These are phyloP conservation scores for Pseudomyrmex dendroicus DNA, from an alignment of 1,140 invertebrate species.

Conservation along the genomic window DNA sequence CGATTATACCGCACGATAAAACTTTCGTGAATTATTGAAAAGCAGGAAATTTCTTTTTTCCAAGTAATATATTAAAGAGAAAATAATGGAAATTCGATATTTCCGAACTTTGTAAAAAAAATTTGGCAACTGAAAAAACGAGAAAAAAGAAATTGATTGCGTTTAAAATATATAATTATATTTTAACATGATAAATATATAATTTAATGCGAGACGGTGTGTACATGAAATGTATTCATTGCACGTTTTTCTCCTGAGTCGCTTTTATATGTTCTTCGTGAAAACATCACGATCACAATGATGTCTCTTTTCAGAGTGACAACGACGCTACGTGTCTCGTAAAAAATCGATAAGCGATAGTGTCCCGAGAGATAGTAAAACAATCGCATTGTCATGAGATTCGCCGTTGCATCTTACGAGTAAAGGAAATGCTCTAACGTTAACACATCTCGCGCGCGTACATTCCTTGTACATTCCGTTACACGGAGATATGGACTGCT, in stretches of 20 bases:
- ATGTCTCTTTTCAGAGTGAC: conserved; percentile 38
- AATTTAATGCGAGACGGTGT: background rate
- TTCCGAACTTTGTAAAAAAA: background rate
- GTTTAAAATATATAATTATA: background rate
- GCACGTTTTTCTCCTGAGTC: conserved; percentile 14
- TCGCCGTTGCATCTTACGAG: background rate
- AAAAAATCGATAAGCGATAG: conserved; percentile 44
- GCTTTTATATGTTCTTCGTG: conserved; percentile 46
- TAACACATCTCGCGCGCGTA: conserved; percentile 29
- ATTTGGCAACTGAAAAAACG: background rate
- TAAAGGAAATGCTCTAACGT: background rate
- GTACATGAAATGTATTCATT: background rate
- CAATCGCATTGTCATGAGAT: conserved; percentile 43
- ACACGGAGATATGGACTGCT: background rate
- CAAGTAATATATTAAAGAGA: background rate
- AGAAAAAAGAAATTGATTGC: background rate
- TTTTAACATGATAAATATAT: background rate
- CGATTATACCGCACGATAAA: background rate
- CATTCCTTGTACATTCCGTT: conserved; percentile 23
- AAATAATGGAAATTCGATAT: background rate
- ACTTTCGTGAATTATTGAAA: background rate
- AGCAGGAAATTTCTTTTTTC: background rate
- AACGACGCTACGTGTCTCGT: conserved; percentile 47
- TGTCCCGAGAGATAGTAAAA: conserved; percentile 4
- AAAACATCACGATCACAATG: conserved; percentile 16